Evolutionary conservation across 2,113 vertebrate genomes (phyloP).

Genomic region (Nycticorax nycticorax): DNA sequence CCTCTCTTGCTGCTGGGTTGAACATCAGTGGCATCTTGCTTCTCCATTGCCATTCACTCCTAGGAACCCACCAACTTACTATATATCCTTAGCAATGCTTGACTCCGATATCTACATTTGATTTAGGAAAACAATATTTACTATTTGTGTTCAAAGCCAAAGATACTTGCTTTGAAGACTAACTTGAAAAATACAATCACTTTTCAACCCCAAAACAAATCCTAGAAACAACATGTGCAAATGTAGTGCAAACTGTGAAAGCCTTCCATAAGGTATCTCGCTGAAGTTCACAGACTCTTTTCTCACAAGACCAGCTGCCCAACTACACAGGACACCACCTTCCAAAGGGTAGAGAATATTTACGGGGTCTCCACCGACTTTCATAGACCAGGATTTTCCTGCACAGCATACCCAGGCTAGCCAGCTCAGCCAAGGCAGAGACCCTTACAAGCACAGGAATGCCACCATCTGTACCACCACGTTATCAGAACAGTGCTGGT

Average conservation of each 20-base stretch:
- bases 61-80: neutral
- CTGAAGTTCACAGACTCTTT: neutral
- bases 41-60: neutral
- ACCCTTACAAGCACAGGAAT: neutral
- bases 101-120: accelerated
- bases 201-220: neutral
- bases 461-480: neutral
- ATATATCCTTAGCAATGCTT: neutral
- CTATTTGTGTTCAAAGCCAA: neutral
- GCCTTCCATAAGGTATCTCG: neutral
- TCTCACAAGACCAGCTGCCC: neutral
- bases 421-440: neutral
- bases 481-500: neutral
- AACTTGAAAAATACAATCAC: neutral
- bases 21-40: neutral
- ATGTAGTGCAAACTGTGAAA: neutral
- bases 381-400: neutral
- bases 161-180: neutral
- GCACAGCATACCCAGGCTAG: neutral
- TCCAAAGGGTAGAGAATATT: neutral
- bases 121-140: neutral
- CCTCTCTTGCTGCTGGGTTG: neutral
- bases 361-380: no score
- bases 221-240: neutral
- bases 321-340: neutral